Percentiles rank a stretch among this genome's conserved stretches.
phyloP scores from a whole-genome alignment of 2,888 invertebrate species.

The Phaonia tiefii region DNA sequence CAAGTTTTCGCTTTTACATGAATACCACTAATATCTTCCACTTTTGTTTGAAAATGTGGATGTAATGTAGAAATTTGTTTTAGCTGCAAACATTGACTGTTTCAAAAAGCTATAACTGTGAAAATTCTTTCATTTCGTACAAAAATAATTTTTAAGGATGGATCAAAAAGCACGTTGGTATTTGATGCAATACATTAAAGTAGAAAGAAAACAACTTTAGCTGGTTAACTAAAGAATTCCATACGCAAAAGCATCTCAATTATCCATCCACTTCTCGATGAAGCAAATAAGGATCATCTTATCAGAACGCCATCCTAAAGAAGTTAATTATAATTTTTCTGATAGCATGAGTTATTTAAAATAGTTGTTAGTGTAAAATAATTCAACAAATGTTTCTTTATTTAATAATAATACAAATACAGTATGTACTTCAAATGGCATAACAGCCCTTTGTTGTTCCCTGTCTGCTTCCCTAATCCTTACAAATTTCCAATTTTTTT shows the following conservation, averaged over 20 bases:
- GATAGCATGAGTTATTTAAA: slow-evolving; percentile 12
- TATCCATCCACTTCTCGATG: no score
- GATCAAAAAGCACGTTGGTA: no score
- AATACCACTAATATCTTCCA: no score
- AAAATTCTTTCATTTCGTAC: no score
- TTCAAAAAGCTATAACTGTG: no score
- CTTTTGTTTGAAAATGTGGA: no score
- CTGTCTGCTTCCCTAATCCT: neutral
- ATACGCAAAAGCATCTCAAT: no score
- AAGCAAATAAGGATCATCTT: neutral
- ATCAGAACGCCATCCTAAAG: neutral
- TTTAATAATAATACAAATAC: slow-evolving; percentile 23
- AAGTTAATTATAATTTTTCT: neutral
- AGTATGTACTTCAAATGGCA: slow-evolving; percentile 23
- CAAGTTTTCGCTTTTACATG: no score
- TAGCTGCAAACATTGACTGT: no score
- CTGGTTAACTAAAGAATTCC: slow-evolving; percentile 68
- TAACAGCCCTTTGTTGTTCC: neutral
- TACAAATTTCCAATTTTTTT: slow-evolving; percentile 2
- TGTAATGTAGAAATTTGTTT: no score
- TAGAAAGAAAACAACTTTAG: slow-evolving; percentile 54
- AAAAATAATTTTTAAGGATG: no score
- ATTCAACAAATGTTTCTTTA: slow-evolving; percentile 20
- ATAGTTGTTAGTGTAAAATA: slow-evolving; percentile 37
- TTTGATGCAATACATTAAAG: no score